Evolutionary conservation across 2,888 invertebrate genomes (phyloP).

Genomic region (Octonoba sinensis): DNA sequence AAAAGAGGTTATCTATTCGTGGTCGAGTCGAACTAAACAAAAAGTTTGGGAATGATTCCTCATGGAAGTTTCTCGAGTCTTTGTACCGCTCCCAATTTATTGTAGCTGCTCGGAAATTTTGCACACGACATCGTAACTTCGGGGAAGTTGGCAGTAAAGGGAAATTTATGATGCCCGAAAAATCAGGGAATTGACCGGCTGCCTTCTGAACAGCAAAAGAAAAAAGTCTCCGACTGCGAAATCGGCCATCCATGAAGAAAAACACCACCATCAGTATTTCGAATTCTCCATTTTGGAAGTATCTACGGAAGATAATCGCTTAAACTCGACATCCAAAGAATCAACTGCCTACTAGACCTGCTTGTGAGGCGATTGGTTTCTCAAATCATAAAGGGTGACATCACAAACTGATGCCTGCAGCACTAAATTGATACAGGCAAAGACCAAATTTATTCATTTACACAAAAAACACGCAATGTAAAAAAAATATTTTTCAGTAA

Average conservation of each 20-base stretch:
- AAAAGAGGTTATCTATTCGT: constrained; percentile 24
- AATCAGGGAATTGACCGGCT: constrained; percentile 57
- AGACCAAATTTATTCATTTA: too few species aligned
- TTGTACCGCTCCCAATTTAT: constrained; percentile 12
- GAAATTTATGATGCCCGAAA: constrained; percentile 50
- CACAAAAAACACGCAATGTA: too few species aligned
- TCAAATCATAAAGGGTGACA: too few species aligned
- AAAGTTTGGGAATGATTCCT: constrained; percentile 2
- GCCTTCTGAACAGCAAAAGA: constrained; percentile 25
- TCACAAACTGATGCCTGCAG: too few species aligned
- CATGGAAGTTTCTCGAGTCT: constrained; percentile 15
- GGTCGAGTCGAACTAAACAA: neutral
- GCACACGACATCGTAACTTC: constrained; percentile 47
- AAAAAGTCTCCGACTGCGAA: constrained; percentile 24
- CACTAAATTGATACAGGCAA: too few species aligned
- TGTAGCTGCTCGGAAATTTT: constrained; percentile 26
- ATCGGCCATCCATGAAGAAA: constrained; percentile 54
- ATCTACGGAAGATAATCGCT: constrained; percentile 34
- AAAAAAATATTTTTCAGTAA: too few species aligned
- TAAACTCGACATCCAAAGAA: neutral
- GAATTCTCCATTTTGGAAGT: constrained; percentile 39
- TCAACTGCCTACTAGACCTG: constrained; percentile 3
- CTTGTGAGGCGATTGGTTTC: too few species aligned
- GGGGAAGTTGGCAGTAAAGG: constrained; percentile 35
- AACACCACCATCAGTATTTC: constrained; percentile 58